These are phyloP conservation scores for Heliconius hermathena DNA, from an alignment of 1,140 invertebrate genomes.

Conservation along the genomic window DNA sequence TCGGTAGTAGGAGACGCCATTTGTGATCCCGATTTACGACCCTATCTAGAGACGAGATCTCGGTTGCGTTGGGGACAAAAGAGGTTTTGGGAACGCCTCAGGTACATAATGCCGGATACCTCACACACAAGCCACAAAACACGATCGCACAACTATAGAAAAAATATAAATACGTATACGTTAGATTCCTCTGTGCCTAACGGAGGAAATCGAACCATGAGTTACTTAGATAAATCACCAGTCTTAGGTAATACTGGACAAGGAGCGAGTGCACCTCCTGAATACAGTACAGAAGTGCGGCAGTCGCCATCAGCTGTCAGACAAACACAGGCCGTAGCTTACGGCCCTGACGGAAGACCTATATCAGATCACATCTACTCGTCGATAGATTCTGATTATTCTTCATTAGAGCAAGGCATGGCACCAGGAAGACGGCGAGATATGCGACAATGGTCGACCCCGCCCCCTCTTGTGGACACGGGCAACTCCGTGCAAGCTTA, in stretches of 20 bases:
- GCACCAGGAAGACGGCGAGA: slow-evolving; percentile 72
- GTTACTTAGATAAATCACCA: slow-evolving; percentile 76
- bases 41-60: slow-evolving; percentile 92
- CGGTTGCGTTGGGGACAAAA: slow-evolving; percentile 94
- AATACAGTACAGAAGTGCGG: slow-evolving; percentile 73
- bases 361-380: slow-evolving; percentile 94
- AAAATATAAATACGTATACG: slow-evolving; percentile 90
- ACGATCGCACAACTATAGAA: slow-evolving; percentile 83
- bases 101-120: slow-evolving; percentile 91
- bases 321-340: slow-evolving; percentile 74
- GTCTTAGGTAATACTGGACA: slow-evolving; percentile 77
- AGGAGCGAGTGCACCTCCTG: slow-evolving; percentile 78
- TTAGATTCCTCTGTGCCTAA: slow-evolving; percentile 85
- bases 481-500: slow-evolving; percentile 76
- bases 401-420: slow-evolving; percentile 78
- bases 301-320: slow-evolving; percentile 77
- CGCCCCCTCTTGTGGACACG: slow-evolving; percentile 71
- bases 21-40: slow-evolving; percentile 92
- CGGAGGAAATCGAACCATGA: slow-evolving; percentile 78
- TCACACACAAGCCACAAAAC: slow-evolving; percentile 67
- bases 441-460: slow-evolving; percentile 73
- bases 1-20: slow-evolving; percentile 90
- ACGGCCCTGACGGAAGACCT: slow-evolving; percentile 83
- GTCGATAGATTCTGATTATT: slow-evolving; percentile 92
- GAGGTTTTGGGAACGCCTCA: slow-evolving; percentile 95